A percentile compares a stretch with the other conserved stretches of the same genome.
Evolutionary conservation across 2,797 vertebrate genomes (phyloP).

Genomic region (Diplodus sargus): DNA sequence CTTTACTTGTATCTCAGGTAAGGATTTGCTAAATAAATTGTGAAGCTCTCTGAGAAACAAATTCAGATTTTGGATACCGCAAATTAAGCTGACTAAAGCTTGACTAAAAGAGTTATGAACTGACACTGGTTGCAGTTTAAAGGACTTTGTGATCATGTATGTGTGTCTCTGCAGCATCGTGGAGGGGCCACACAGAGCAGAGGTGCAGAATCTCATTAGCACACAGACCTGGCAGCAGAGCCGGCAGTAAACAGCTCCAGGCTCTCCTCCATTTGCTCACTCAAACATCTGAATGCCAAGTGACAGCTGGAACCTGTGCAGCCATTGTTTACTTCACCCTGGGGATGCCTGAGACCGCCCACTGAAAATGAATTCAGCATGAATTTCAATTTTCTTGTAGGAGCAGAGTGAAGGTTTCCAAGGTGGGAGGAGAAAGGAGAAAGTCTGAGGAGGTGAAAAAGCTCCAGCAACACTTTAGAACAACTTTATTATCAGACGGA

Average conservation of each 20-base stretch:
- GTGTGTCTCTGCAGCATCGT: neutral
- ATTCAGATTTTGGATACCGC: too few relatives aligned
- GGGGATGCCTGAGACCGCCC: neutral
- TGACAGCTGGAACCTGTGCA: conserved; percentile 11
- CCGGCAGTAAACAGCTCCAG: neutral
- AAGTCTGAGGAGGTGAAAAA: too few relatives aligned
- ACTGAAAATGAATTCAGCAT: neutral
- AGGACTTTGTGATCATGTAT: neutral
- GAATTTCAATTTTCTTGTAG: too few relatives aligned
- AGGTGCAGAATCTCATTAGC: neutral
- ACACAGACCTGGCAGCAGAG: conserved; percentile 6
- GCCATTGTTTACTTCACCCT: neutral
- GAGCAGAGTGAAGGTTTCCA: too few relatives aligned
- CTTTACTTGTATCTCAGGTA: neutral
- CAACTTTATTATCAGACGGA: too few relatives aligned
- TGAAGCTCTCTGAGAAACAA: too few relatives aligned
- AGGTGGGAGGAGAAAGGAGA: too few relatives aligned
- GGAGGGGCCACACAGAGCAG: neutral
- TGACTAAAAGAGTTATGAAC: too few relatives aligned
- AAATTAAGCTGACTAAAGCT: too few relatives aligned
- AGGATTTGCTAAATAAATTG: too few relatives aligned
- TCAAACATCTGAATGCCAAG: neutral
- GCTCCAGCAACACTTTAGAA: too few relatives aligned
- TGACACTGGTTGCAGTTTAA: too few relatives aligned
- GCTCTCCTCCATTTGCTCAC: neutral